Conservation (phyloP, 2,113 vertebrate genomes). For the Dermatemys mawii region DNA sequence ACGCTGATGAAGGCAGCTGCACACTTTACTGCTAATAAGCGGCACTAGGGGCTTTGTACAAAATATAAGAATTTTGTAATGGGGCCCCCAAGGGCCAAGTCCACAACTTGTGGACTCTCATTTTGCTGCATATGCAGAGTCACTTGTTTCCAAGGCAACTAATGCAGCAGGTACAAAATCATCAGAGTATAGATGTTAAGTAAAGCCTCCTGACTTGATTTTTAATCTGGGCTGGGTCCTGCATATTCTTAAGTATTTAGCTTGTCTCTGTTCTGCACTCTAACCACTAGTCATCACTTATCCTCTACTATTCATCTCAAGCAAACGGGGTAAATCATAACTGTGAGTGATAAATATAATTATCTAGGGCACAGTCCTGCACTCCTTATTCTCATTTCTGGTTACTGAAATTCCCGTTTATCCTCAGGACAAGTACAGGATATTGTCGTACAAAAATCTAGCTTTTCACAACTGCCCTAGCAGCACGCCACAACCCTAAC, state of each 20-base stretch:
- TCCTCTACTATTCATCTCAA: constrained; percentile 41
- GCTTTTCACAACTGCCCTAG: background rate
- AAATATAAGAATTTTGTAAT: constrained; percentile 70
- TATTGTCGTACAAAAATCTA: background rate
- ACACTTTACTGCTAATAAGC: constrained; percentile 69
- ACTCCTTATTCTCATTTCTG: background rate
- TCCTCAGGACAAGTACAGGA: background rate
- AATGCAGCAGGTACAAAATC: background rate
- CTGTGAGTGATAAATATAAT: constrained; percentile 34
- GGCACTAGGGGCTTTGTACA: constrained; percentile 75
- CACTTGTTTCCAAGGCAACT: constrained; percentile 71
- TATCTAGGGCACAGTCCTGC: background rate
- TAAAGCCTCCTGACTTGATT: constrained; percentile 19
- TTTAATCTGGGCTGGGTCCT: background rate
- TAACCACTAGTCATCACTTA: background rate
- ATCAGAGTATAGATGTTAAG: constrained; percentile 8
- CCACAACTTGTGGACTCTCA: constrained; percentile 8
- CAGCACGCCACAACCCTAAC: background rate
- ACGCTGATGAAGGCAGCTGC: constrained; percentile 66
- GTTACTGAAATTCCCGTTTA: background rate
- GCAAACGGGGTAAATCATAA: background rate
- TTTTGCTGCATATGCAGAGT: background rate
- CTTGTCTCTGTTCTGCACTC: constrained; percentile 28
- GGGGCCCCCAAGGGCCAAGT: constrained; percentile 63
- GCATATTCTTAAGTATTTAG: background rate